A percentile compares a stretch with the other conserved stretches of the same genome.
phyloP scores from a whole-genome alignment of 2,888 invertebrate species.

The Tanytarsus gracilentus region DNA sequence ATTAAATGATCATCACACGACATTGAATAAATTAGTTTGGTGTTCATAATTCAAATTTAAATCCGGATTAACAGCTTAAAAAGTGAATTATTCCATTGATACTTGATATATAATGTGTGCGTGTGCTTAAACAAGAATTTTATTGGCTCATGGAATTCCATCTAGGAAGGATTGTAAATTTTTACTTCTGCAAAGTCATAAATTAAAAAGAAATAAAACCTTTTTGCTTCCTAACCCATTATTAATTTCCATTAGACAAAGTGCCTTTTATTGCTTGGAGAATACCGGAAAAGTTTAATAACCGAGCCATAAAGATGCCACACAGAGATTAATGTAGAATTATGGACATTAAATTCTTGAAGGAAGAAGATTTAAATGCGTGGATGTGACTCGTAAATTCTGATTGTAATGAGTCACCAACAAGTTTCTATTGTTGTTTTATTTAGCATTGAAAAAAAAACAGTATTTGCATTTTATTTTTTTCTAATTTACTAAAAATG shows the following conservation, averaged over 20 bases:
- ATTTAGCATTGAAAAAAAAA: neutral
- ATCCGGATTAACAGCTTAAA: too few species aligned
- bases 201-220: neutral
- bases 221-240: neutral
- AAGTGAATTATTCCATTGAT: too few species aligned
- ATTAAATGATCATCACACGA: too few species aligned
- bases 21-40: too few species aligned
- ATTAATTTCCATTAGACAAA: neutral
- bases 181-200: too few species aligned
- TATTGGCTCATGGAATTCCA: too few species aligned
- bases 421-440: neutral
- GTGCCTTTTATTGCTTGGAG: neutral
- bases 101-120: too few species aligned
- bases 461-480: neutral
- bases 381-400: constrained; percentile 3
- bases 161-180: too few species aligned
- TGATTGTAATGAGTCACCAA: neutral
- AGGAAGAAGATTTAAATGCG: constrained; percentile 18
- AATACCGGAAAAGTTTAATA: constrained; percentile 3
- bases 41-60: too few species aligned
- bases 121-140: too few species aligned
- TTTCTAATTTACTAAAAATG: too few species aligned
- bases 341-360: neutral
- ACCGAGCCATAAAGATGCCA: neutral
- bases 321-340: neutral